These are phyloP conservation scores for Prunella strophiata DNA, from an alignment of 2,797 vertebrate species.

Conservation along the genomic window DNA sequence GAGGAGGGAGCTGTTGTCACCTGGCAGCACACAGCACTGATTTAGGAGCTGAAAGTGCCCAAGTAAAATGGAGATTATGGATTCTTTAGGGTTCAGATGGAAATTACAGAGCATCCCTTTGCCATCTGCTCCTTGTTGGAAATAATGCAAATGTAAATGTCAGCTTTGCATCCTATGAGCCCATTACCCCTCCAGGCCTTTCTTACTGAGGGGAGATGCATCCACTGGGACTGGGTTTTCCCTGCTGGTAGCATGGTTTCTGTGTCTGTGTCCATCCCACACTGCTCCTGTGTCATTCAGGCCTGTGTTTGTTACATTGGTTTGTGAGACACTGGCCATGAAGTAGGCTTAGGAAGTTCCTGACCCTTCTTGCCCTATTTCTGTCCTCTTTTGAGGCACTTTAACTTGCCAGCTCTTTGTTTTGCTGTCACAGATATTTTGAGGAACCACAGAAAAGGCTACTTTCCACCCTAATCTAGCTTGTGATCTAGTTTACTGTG, in stretches of 20 bases:
- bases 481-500: neutral
- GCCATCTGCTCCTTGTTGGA: constrained; percentile 45
- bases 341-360: neutral
- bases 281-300: neutral
- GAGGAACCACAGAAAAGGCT: neutral
- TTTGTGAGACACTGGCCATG: neutral
- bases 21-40: neutral
- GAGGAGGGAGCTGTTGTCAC: neutral
- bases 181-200: neutral
- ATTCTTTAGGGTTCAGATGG: constrained; percentile 15
- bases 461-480: neutral
- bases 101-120: neutral
- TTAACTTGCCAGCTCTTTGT: neutral
- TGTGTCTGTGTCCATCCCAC: neutral
- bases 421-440: constrained; percentile 9
- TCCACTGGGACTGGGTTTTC: neutral
- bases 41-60: neutral
- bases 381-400: neutral
- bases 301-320: neutral
- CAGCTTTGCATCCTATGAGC: neutral
- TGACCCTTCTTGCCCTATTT: neutral
- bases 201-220: neutral
- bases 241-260: neutral
- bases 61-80: neutral
- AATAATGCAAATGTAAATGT: constrained; percentile 35